A percentile compares a stretch with the other conserved stretches of the same genome.
Conservation (phyloP, 2,888 invertebrate genomes). For the Volucella zonaria region DNA sequence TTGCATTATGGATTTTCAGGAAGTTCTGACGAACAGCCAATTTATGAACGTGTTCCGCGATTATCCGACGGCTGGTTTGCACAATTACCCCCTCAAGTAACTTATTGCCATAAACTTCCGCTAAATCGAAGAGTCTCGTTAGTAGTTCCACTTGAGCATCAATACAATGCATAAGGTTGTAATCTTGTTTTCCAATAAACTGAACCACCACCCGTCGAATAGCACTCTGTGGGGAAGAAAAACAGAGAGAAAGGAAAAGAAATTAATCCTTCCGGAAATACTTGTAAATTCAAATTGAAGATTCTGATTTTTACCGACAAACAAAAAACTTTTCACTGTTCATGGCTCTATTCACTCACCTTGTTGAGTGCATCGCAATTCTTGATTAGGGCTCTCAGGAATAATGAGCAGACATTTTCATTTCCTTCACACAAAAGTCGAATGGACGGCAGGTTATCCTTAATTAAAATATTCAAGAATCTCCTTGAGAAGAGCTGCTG, state of each 20-base stretch:
- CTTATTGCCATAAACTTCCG: conserved; percentile 66
- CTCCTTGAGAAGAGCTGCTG: conserved; percentile 77
- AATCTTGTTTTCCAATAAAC: conserved; percentile 60
- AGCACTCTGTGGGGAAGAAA: conserved; percentile 29
- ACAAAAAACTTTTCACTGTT: conserved; percentile 3
- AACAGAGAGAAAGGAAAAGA: conserved; percentile 9
- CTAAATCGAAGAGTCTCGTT: conserved; percentile 66
- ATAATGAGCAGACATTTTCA: conserved; percentile 80
- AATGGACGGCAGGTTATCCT: conserved; percentile 80
- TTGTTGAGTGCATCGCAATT: conserved; percentile 78
- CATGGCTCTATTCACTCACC: conserved; percentile 76
- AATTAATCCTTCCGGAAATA: conserved; percentile 15
- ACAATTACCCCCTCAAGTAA: conserved; percentile 69
- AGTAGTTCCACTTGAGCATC: conserved; percentile 66
- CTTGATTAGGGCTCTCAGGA: conserved; percentile 78
- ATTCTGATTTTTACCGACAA: not conserved
- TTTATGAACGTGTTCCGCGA: conserved; percentile 58
- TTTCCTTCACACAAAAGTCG: conserved; percentile 80
- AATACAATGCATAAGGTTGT: conserved; percentile 52
- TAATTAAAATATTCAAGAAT: conserved; percentile 81
- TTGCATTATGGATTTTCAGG: conserved; percentile 33
- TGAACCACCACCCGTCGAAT: conserved; percentile 64
- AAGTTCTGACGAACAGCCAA: conserved; percentile 61
- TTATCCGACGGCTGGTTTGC: conserved; percentile 62
- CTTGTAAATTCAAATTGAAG: not conserved